Base-by-base conservation (phyloP, 2,113 vertebrate species). In the Melierax canorus region DNA sequence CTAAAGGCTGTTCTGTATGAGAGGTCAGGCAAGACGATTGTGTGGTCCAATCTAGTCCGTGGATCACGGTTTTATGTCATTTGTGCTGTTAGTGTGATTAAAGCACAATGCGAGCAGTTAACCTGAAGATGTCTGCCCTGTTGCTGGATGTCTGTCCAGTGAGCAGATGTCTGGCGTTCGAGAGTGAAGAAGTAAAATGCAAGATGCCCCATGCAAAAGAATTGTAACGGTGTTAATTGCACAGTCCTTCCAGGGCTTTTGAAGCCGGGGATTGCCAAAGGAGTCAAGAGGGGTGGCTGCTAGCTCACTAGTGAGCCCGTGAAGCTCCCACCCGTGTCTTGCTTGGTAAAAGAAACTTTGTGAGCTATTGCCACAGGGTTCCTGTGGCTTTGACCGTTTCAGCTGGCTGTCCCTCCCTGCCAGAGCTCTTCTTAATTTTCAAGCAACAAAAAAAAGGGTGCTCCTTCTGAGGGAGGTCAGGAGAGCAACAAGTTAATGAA, bases 31-130 rank as follows among this genome's bases (percentile, higher is more conserved):
- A 4, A 74, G 51, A 48, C 1, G 5, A 18, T 7, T 19, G 16
- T 22, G 64, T 45, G 32, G 46, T 48, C 50, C 24, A 18, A 2
- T 39, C 41, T 62, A 39, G 41, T 27, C n/a, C 0, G 1, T 17
- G 48, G 26, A 26, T 68, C 71, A n/a, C 4, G 2, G 32, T 51
- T 88, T 72, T 23, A 24, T 75, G 62, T 60, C 26, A 27, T 67
- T 64, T 76, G 13, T 72, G 43, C 50, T 59, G 34, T 75, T 75
- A 18, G 38, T 55, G 29, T 45, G n/a, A 71, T 43, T 53, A 55
- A 68, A 76, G 39, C 2, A 0, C 3, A 12, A 38, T 1, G 4
- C 2, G 19, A 88, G 41, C 0, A 0, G 46, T 46, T 73, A 81
- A 64, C 34, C 50, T 73, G 48, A 56, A 90, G 67, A 50, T 55